Percentiles rank a stretch among this genome's conserved stretches.
phyloP scores from a whole-genome alignment of 1,140 invertebrate genomes.

The Orussus abietinus region DNA sequence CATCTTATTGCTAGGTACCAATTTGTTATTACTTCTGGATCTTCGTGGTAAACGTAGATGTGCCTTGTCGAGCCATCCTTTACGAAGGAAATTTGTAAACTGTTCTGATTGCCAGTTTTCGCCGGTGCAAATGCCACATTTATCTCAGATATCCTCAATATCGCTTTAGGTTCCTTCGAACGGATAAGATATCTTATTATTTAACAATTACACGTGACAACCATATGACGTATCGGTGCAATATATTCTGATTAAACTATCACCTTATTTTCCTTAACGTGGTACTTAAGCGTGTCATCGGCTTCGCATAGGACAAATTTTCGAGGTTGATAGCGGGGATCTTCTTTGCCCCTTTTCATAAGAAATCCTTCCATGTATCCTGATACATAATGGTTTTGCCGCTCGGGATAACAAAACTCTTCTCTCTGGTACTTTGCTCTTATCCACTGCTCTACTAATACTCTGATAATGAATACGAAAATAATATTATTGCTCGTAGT shows the following conservation, averaged over 20 bases:
- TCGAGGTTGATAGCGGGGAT: slow-evolving; percentile 74
- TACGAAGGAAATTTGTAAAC: slow-evolving; percentile 78
- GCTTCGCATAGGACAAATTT: slow-evolving; percentile 79
- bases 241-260: background rate
- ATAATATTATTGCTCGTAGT: slow-evolving; percentile 2
- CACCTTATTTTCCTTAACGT: slow-evolving; percentile 74
- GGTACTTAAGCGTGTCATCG: slow-evolving; percentile 80
- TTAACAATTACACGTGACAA: slow-evolving; percentile 1
- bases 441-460: slow-evolving; percentile 88
- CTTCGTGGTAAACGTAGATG: slow-evolving; percentile 83
- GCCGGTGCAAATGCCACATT: slow-evolving; percentile 82
- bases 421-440: slow-evolving; percentile 84
- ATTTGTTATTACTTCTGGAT: slow-evolving; percentile 78
- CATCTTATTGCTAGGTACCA: slow-evolving; percentile 88
- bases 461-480: slow-evolving; percentile 56
- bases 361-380: slow-evolving; percentile 80
- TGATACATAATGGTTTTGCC: slow-evolving; percentile 68
- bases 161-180: slow-evolving; percentile 74
- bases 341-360: slow-evolving; percentile 86
- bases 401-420: slow-evolving; percentile 78
- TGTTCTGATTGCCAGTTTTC: slow-evolving; percentile 77
- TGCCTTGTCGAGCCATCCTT: slow-evolving; percentile 80
- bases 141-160: slow-evolving; percentile 74
- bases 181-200: slow-evolving; percentile 19
- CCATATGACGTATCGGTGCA: slow-evolving; percentile 9